Evolutionary conservation across 2,797 vertebrate genomes (phyloP).

Genomic region (Eospalax fontanierii): DNA sequence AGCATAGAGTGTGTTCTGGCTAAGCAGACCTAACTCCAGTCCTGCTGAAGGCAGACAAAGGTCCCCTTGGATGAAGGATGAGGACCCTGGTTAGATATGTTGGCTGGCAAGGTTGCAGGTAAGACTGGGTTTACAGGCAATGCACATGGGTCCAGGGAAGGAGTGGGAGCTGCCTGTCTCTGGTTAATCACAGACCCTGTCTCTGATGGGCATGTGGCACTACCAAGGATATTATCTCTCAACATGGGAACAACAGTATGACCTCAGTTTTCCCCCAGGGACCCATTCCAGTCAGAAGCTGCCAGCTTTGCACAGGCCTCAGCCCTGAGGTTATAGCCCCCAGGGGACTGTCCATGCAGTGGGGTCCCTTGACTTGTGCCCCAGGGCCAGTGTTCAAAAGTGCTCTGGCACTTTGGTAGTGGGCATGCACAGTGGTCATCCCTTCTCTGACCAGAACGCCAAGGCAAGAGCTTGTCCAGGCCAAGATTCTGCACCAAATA

Average conservation of each 20-base stretch:
- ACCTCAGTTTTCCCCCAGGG: accelerated
- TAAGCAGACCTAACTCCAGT: background rate
- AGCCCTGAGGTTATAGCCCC: accelerated
- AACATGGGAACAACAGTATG: accelerated
- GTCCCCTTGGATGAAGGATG: accelerated
- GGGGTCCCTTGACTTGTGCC: background rate
- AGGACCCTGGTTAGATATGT: background rate
- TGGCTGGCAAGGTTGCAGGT: background rate
- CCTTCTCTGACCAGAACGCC: background rate
- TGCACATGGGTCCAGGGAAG: no score
- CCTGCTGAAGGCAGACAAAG: background rate
- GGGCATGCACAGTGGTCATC: accelerated
- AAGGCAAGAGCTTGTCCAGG: background rate
- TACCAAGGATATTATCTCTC: background rate
- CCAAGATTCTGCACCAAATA: accelerated
- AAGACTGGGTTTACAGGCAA: background rate
- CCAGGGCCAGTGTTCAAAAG: accelerated
- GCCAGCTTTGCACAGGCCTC: accelerated
- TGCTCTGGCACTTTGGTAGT: accelerated
- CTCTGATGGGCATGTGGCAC: accelerated
- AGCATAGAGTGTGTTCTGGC: background rate
- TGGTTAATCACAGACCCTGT: background rate
- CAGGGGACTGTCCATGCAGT: accelerated
- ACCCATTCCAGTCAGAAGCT: background rate
- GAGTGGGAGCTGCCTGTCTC: no score